Evolutionary conservation across 1,140 invertebrate species (phyloP).

Genomic region (Ceratitis capitata): DNA sequence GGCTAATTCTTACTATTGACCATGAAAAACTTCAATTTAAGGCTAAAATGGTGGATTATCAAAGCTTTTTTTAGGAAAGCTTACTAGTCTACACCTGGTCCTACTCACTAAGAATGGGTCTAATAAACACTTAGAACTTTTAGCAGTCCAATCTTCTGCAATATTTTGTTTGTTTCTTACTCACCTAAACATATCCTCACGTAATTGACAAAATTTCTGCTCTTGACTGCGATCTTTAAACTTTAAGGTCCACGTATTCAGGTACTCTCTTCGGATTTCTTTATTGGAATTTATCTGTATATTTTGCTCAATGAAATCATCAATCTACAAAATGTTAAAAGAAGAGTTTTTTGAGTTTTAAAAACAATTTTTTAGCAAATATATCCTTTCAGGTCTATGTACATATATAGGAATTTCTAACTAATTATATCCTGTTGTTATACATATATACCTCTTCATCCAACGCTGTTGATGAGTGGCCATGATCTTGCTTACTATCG

Average conservation of each 20-base stretch:
- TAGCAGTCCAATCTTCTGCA: no score
- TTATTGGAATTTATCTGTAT: constrained; percentile 95
- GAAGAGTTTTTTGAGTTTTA: no score
- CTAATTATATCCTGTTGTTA: no score
- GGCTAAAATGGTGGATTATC: no score
- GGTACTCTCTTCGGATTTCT: constrained; percentile 86
- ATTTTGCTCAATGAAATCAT: constrained; percentile 86
- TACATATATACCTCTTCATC: constrained; percentile 60
- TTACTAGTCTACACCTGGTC: no score
- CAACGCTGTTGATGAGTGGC: constrained; percentile 56
- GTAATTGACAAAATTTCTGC: constrained; percentile 78
- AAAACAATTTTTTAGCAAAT: neutral
- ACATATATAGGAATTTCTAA: neutral
- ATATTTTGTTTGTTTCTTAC: constrained; percentile 30
- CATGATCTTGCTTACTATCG: constrained; percentile 56
- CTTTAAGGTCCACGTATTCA: constrained; percentile 84
- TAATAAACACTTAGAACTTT: no score
- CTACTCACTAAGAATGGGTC: no score
- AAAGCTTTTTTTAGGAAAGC: no score
- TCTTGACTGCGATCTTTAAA: constrained; percentile 77
- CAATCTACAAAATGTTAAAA: constrained; percentile 74
- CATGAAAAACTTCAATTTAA: no score
- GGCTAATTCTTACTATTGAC: no score
- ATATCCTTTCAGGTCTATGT: neutral
- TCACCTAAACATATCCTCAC: constrained; percentile 88